Conservation (phyloP, 2,888 invertebrate genomes). For the Tetranychus truncatus region DNA sequence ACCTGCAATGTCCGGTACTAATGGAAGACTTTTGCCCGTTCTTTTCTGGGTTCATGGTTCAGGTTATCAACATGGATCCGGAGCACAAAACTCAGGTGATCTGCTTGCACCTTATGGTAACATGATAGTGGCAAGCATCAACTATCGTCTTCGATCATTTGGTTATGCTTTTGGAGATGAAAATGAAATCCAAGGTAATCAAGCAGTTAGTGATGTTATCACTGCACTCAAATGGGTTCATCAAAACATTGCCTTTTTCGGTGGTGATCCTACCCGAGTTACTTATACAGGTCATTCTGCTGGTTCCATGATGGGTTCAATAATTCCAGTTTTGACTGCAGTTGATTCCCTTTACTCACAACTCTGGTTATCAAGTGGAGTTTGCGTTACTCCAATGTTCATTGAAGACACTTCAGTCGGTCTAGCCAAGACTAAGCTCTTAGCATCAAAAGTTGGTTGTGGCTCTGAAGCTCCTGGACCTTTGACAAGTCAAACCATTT, state of each 20-base stretch:
- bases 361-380: too few relatives aligned
- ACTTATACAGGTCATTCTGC: constrained; percentile 24
- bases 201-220: constrained; percentile 15
- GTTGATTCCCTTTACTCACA: too few relatives aligned
- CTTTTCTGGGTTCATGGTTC: constrained; percentile 21
- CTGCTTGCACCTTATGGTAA: constrained; percentile 13
- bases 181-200: constrained; percentile 5
- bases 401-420: too few relatives aligned
- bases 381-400: too few relatives aligned
- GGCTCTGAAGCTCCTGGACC: too few relatives aligned
- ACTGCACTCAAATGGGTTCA: constrained; percentile 18
- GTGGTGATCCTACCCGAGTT: constrained; percentile 23
- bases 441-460: too few relatives aligned
- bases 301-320: constrained; percentile 13
- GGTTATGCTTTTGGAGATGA: constrained; percentile 17
- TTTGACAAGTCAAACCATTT: too few relatives aligned
- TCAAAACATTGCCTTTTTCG: constrained; percentile 23
- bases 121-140: constrained; percentile 17
- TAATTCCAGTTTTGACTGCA: too few relatives aligned
- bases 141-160: constrained; percentile 18
- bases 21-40: constrained; percentile 12
- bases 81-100: constrained; percentile 1
- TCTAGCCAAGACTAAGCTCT: too few relatives aligned
- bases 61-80: constrained; percentile 13
- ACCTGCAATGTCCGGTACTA: background rate